These are phyloP conservation scores for Drosophila flavopinicola DNA, from an alignment of 2,888 invertebrate genomes.

Conservation along the genomic window DNA sequence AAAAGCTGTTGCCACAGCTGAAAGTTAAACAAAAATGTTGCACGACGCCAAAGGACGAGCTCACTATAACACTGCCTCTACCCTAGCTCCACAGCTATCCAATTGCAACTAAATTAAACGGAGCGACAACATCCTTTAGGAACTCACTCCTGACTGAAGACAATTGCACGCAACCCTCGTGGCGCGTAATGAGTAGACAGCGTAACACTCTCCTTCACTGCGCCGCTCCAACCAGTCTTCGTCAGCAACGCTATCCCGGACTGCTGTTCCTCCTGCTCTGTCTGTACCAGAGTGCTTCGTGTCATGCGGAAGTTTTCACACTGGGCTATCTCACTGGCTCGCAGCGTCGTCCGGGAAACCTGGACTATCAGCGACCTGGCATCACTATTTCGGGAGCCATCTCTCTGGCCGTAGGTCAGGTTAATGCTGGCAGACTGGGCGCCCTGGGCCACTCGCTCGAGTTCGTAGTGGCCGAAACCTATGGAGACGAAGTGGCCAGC, in stretches of 20 bases:
- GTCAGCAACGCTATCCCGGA: conserved; percentile 4
- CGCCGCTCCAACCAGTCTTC: conserved; percentile 8
- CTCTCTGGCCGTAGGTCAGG: conserved; percentile 93
- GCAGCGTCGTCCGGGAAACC: conserved; percentile 90
- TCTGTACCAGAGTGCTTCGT: conserved; percentile 11
- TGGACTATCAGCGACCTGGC: conserved; percentile 91
- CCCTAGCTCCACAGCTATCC: conserved; percentile 5
- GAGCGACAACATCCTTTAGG: conserved; percentile 10
- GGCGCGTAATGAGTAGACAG: conserved; percentile 59
- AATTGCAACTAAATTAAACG: conserved; percentile 56
- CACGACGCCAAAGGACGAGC: conserved; percentile 40
- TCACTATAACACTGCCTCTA: conserved; percentile 34
- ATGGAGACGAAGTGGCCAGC: conserved; percentile 94
- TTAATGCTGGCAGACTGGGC: conserved; percentile 87
- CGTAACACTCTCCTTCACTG: conserved; percentile 19
- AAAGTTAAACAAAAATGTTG: conserved; percentile 62
- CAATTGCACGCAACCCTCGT: conserved; percentile 16
- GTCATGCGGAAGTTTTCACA: conserved; percentile 87
- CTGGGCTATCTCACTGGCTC: conserved; percentile 95
- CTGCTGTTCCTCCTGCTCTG: conserved; percentile 39
- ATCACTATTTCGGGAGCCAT: conserved; percentile 91
- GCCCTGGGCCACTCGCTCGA: conserved; percentile 89
- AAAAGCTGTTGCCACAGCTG: conserved; percentile 39
- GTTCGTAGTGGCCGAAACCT: conserved; percentile 95
- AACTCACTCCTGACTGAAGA: conserved; percentile 4